Percentiles rank a stretch among this genome's conserved stretches.
Conservation (phyloP, 2,888 invertebrate genomes). For the Melikaiella ostensackeni region DNA sequence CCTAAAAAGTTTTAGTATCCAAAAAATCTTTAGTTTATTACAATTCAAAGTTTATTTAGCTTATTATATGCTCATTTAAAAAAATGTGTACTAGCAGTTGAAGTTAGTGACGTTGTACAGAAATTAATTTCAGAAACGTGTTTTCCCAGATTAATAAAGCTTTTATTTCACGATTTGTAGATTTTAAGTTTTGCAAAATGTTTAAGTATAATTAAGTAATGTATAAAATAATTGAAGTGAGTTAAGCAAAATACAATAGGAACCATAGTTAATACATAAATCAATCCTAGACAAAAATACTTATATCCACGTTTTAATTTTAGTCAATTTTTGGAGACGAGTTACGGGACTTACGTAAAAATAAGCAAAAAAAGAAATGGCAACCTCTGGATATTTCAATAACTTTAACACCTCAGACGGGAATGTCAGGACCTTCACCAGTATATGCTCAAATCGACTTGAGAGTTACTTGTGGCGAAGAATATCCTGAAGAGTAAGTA, state of each 20-base stretch:
- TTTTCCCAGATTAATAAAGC: neutral
- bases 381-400: slow-evolving; percentile 87
- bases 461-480: slow-evolving; percentile 85
- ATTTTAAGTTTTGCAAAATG: neutral
- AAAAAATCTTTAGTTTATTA: too few species aligned
- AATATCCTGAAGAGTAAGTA: slow-evolving; percentile 90
- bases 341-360: slow-evolving; percentile 82
- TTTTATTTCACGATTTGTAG: neutral
- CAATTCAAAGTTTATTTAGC: neutral
- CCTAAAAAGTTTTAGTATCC: too few species aligned
- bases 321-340: slow-evolving; percentile 89
- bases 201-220: neutral
- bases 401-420: slow-evolving; percentile 86
- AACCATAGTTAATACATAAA: too few species aligned
- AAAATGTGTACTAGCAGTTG: neutral
- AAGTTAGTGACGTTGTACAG: neutral
- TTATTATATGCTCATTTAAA: neutral
- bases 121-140: slow-evolving; percentile 15
- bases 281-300: neutral
- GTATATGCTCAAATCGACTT: slow-evolving; percentile 87
- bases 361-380: slow-evolving; percentile 83
- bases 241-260: too few species aligned
- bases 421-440: slow-evolving; percentile 83
- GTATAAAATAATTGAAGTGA: too few species aligned
- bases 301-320: slow-evolving; percentile 55